Percentiles rank a stretch among this genome's conserved stretches.
Evolutionary conservation across 2,113 vertebrate species (phyloP).

Genomic region (Carassius carassius): DNA sequence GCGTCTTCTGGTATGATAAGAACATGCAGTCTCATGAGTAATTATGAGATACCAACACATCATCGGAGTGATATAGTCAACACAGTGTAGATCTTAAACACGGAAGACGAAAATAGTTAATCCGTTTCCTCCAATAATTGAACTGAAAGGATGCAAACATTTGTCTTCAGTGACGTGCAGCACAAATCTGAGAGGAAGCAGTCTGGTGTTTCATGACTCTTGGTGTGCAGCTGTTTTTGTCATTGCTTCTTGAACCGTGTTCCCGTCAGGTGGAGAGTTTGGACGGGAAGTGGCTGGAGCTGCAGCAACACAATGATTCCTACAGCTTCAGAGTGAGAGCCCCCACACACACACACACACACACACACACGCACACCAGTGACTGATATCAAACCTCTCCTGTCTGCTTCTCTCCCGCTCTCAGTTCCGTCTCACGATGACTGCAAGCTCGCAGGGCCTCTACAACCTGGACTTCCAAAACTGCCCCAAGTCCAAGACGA

Average conservation of each 20-base stretch:
- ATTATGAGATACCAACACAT: too few relatives aligned
- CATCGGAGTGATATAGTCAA: too few relatives aligned
- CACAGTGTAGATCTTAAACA: too few relatives aligned
- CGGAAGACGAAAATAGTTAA: too few relatives aligned
- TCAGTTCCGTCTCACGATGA: constrained; percentile 77
- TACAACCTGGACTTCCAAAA: constrained; percentile 85
- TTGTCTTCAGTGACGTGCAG: too few relatives aligned
- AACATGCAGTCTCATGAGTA: too few relatives aligned
- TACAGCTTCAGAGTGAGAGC: constrained; percentile 81
- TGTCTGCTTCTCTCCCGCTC: background rate
- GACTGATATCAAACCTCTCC: background rate
- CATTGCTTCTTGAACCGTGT: background rate
- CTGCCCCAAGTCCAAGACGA: constrained; percentile 61
- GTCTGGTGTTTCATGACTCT: too few relatives aligned
- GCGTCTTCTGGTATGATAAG: too few relatives aligned
- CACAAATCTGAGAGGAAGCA: too few relatives aligned
- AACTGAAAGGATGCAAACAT: too few relatives aligned
- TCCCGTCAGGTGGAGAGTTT: constrained; percentile 55
- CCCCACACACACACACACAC: background rate
- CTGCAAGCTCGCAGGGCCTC: constrained; percentile 71
- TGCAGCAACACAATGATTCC: constrained; percentile 61
- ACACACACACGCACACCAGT: background rate
- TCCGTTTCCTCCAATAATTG: too few relatives aligned
- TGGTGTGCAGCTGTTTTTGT: too few relatives aligned
- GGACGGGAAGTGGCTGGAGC: constrained; percentile 54